Percentiles rank a stretch among this genome's conserved stretches.
These are phyloP conservation scores for Folsomia manolachei DNA, from an alignment of 2,888 invertebrate species.

Conservation along the genomic window DNA sequence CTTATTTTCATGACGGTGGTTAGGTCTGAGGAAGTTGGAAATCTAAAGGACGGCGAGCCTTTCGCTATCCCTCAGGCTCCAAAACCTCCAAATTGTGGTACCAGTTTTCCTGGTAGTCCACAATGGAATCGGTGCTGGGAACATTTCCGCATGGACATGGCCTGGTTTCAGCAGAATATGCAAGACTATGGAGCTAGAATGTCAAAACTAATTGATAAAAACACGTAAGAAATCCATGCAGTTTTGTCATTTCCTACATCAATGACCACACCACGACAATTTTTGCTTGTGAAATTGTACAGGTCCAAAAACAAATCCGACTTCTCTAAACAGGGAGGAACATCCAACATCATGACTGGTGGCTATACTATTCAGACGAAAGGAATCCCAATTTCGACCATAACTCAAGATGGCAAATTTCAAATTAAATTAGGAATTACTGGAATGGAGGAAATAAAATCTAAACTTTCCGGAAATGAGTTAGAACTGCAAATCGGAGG, in stretches of 20 bases:
- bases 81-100: constrained; percentile 19
- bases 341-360: constrained; percentile 16
- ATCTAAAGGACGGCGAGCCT: background rate
- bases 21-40: background rate
- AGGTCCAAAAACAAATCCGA: too few species aligned
- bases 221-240: background rate
- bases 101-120: constrained; percentile 30
- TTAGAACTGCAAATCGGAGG: constrained; percentile 9
- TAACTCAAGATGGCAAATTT: constrained; percentile 9
- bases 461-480: constrained; percentile 15
- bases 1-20: too few species aligned
- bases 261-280: too few species aligned
- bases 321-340: background rate
- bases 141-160: constrained; percentile 30
- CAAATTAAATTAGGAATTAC: constrained; percentile 16
- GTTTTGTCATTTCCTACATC: too few species aligned
- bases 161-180: constrained; percentile 20
- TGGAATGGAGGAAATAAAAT: constrained; percentile 13
- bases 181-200: constrained; percentile 19
- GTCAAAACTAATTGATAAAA: constrained; percentile 10
- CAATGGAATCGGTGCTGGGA: constrained; percentile 35
- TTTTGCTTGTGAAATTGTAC: too few species aligned
- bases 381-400: constrained; percentile 20
- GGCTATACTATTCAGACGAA: constrained; percentile 29
- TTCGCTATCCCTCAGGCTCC: constrained; percentile 2